Conservation (phyloP, 2,888 invertebrate genomes). For the Poecilobothrus nobilitatus region DNA sequence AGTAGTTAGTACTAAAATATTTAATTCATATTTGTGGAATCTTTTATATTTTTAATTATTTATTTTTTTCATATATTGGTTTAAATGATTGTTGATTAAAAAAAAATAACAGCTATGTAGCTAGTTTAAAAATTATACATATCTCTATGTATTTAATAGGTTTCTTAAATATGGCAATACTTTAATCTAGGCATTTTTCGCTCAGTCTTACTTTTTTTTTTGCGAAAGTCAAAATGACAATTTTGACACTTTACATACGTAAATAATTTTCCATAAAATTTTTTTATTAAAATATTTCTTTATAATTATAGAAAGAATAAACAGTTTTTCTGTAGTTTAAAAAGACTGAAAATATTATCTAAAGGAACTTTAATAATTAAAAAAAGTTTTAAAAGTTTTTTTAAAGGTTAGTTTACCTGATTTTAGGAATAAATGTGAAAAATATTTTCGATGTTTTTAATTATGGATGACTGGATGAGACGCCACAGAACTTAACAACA, state of each 20-base stretch:
- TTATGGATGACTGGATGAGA: conserved; percentile 6
- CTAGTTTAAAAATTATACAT: too few relatives aligned
- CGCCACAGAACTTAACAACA: not conserved
- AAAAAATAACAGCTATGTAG: too few relatives aligned
- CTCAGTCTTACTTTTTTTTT: not conserved
- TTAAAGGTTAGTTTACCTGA: not conserved
- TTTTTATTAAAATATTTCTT: conserved; percentile 1
- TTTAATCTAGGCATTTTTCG: not conserved
- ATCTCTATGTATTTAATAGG: too few relatives aligned
- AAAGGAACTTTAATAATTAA: not conserved
- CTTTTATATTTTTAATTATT: too few relatives aligned
- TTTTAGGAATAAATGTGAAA: not conserved
- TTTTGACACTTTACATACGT: conserved; percentile 1
- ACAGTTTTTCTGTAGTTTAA: not conserved
- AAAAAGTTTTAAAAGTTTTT: not conserved
- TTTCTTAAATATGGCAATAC: not conserved
- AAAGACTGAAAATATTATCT: conserved; percentile 1
- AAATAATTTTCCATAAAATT: conserved; percentile 1
- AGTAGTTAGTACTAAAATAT: too few relatives aligned
- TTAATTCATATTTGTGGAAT: too few relatives aligned
- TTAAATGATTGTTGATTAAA: too few relatives aligned
- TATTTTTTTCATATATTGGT: too few relatives aligned
- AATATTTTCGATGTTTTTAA: not conserved
- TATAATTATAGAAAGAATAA: not conserved
- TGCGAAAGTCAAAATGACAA: conserved; percentile 1